A percentile compares a stretch with the other conserved stretches of the same genome.
Conservation (phyloP, 1,140 invertebrate species). For the Lineus longissimus region DNA sequence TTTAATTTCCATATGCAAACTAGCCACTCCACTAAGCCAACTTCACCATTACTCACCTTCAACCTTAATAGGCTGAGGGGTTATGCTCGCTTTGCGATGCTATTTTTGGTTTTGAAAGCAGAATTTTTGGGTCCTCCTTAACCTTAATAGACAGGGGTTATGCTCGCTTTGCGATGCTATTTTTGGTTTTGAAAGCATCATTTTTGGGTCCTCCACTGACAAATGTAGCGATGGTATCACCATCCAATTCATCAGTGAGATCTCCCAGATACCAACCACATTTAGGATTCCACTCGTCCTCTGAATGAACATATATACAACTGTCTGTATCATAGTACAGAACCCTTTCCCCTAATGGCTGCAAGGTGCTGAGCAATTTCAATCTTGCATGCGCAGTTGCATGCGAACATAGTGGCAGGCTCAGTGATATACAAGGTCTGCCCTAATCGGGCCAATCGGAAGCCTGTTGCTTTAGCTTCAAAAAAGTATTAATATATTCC, state of each 20-base stretch:
- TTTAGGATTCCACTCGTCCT: slow-evolving; percentile 17
- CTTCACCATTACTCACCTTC: too few species aligned
- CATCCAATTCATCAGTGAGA: slow-evolving; percentile 33
- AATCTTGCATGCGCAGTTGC: slow-evolving; percentile 50
- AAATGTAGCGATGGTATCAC: slow-evolving; percentile 7
- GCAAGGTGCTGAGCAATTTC: slow-evolving; percentile 45
- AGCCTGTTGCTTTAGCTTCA: slow-evolving; percentile 30
- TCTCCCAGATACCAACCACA: slow-evolving; percentile 39
- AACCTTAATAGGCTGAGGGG: too few species aligned
- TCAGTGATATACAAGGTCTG: slow-evolving; percentile 31
- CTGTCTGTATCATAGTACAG: slow-evolving; percentile 54
- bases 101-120: too few species aligned
- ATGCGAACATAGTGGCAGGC: slow-evolving; percentile 33
- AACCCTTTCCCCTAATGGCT: slow-evolving; percentile 34
- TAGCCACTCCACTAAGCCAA: too few species aligned
- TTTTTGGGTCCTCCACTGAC: slow-evolving; percentile 23
- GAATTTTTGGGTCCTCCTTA: too few species aligned
- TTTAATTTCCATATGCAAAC: too few species aligned
- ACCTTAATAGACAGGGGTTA: too few species aligned
- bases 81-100: too few species aligned
- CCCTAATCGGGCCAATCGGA: slow-evolving; percentile 29
- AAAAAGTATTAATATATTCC: slow-evolving; percentile 20
- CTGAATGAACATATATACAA: slow-evolving; percentile 30
- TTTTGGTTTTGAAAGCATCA: slow-evolving; percentile 9
- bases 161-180: too few species aligned